phyloP scores from a whole-genome alignment of 2,113 vertebrate species.

The Hydrochoerus hydrochaeris region DNA sequence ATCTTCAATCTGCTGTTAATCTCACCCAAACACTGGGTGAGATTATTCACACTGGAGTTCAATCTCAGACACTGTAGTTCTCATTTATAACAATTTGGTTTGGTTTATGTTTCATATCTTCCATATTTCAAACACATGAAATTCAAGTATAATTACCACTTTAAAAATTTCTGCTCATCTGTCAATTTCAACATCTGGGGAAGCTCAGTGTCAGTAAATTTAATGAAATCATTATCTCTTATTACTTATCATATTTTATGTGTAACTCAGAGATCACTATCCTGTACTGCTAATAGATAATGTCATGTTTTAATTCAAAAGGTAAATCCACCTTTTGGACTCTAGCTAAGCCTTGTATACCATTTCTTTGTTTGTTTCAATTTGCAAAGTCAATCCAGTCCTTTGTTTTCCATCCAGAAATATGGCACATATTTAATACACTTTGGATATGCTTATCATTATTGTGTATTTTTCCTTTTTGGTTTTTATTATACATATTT shows the following conservation, averaged over 20 bases:
- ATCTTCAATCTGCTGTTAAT: background rate
- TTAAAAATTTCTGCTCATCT: background rate
- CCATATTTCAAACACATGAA: background rate
- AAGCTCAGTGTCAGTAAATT: background rate
- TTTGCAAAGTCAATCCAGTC: background rate
- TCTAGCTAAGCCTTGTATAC: too few relatives aligned
- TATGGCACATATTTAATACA: background rate
- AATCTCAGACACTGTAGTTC: background rate
- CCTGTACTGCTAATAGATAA: background rate
- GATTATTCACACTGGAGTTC: background rate
- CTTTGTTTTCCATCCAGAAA: background rate
- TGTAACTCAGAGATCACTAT: background rate
- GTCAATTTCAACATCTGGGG: background rate
- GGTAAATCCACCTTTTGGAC: background rate
- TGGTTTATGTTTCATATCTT: slow-evolving; percentile 14
- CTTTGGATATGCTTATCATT: background rate
- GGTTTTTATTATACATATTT: too few relatives aligned
- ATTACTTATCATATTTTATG: background rate
- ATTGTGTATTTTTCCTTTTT: background rate
- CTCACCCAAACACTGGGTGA: too few relatives aligned
- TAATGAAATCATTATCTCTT: background rate
- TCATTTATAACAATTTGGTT: background rate
- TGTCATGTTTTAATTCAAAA: background rate
- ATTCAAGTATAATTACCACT: background rate
- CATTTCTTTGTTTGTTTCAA: background rate